A percentile compares a stretch with the other conserved stretches of the same genome.
Conservation (phyloP, 2,797 vertebrate genomes). For the Helicolenus hilgendorfi region DNA sequence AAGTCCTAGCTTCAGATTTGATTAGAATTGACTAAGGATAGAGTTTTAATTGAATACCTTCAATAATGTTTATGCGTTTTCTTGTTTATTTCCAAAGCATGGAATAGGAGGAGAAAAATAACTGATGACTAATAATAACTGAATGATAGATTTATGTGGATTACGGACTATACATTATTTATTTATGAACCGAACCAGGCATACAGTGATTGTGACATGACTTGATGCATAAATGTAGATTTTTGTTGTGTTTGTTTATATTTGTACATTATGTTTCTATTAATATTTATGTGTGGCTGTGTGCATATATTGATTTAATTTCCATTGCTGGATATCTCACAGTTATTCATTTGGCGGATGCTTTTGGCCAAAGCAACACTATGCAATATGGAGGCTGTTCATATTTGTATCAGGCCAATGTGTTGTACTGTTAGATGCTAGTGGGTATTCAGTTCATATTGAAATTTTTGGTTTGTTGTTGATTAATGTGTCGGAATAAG, state of each 20-base stretch:
- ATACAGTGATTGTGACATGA: neutral
- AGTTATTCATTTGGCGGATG: neutral
- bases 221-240: neutral
- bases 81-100: neutral
- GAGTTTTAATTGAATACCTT: neutral
- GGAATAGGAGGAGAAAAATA: neutral
- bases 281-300: neutral
- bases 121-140: neutral
- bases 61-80: fast-evolving
- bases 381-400: neutral
- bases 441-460: neutral
- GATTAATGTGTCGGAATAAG: neutral
- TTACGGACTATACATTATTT: neutral
- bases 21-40: neutral
- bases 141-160: neutral
- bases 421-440: neutral
- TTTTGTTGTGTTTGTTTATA: neutral
- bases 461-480: neutral
- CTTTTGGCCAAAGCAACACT: neutral
- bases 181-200: neutral
- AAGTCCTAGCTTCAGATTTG: neutral
- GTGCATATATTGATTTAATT: neutral
- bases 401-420: neutral
- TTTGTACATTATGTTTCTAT: neutral
- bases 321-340: neutral